Evolutionary conservation across 2,113 vertebrate species (phyloP).

Genomic region (Petroica traversi): DNA sequence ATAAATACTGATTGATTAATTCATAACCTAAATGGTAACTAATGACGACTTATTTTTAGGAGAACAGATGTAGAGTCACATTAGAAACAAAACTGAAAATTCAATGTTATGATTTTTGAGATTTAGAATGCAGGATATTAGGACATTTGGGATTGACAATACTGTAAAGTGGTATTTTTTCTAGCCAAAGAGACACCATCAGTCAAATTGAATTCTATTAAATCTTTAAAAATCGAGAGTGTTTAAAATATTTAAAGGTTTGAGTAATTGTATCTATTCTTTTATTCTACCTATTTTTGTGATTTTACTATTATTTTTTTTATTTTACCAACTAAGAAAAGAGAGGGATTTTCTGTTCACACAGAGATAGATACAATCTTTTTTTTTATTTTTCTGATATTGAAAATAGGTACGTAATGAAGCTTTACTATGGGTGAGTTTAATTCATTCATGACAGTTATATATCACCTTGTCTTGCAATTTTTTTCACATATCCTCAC

Average conservation of each 20-base stretch:
- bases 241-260: neutral
- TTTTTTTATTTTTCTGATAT: neutral
- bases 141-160: neutral
- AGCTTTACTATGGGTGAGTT: neutral
- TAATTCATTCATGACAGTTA: neutral
- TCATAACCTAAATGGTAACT: conserved; percentile 43
- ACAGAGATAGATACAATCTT: neutral
- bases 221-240: neutral
- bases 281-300: neutral
- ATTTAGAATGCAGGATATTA: neutral
- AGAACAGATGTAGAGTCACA: conserved; percentile 23
- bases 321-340: neutral
- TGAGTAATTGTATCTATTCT: neutral
- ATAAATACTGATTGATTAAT: conserved; percentile 36
- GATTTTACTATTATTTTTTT: neutral
- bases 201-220: neutral
- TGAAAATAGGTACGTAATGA: neutral
- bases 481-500: neutral
- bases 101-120: conserved; percentile 19
- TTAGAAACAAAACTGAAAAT: conserved; percentile 26
- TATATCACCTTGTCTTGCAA: neutral
- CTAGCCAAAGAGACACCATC: neutral
- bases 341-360: neutral
- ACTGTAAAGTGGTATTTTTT: neutral
- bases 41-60: conserved; percentile 51